These are phyloP conservation scores for Tipula unca DNA, from an alignment of 2,888 invertebrate genomes.

Conservation along the genomic window DNA sequence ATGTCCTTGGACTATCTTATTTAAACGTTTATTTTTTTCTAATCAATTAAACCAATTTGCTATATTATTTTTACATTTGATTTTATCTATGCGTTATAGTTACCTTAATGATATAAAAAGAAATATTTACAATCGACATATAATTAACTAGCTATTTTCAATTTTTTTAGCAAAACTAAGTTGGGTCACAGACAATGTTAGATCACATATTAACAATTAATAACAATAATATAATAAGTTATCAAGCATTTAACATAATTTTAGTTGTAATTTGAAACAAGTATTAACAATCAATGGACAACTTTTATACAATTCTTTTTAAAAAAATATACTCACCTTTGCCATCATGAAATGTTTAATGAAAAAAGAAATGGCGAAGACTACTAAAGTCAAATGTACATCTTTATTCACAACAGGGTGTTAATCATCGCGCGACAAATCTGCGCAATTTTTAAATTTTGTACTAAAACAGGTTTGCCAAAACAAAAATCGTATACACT, in stretches of 20 bases:
- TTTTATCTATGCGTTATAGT: not conserved
- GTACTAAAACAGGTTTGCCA: not conserved
- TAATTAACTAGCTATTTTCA: not conserved
- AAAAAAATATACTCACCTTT: conserved; percentile 32
- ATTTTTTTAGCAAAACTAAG: not conserved
- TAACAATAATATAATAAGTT: not conserved
- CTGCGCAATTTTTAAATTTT: not conserved
- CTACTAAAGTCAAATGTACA: conserved; percentile 32
- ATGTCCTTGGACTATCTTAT: conserved; percentile 28
- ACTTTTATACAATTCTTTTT: not conserved
- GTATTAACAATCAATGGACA: not conserved
- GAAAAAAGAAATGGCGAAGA: conserved; percentile 35
- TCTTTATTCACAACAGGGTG: not conserved
- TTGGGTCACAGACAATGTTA: not conserved
- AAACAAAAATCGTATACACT: not conserved
- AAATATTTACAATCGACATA: not conserved
- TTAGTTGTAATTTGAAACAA: not conserved
- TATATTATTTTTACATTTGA: not conserved
- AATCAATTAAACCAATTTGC: not conserved
- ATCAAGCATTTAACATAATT: not conserved
- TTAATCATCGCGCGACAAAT: not conserved
- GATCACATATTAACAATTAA: not conserved
- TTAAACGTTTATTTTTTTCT: not conserved
- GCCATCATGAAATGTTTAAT: conserved; percentile 35
- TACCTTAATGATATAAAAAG: not conserved